Evolutionary conservation across 2,797 vertebrate genomes (phyloP).

Genomic region (Miichthys miiuy): DNA sequence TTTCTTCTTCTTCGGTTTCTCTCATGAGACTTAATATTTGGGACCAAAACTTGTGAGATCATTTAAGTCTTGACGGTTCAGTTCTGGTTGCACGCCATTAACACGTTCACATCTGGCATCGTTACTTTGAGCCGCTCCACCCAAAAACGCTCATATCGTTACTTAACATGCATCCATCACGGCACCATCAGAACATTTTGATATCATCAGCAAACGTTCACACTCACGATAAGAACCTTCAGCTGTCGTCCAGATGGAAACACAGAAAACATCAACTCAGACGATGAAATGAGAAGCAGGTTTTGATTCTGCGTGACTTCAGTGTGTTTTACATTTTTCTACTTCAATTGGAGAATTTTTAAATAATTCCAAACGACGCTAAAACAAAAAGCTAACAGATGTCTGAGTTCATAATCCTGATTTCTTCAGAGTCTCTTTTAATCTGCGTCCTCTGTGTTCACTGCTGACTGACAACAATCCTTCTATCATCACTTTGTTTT

Average conservation of each 20-base stretch:
- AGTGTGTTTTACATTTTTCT: not conserved
- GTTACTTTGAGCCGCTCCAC: slow-evolving; percentile 1
- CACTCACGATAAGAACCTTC: not conserved
- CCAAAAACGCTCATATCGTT: not conserved
- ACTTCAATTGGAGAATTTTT: not conserved
- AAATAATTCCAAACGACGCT: too few relatives aligned
- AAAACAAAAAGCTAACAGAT: not conserved
- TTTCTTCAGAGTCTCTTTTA: not conserved
- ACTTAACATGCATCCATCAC: not conserved
- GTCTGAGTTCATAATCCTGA: too few relatives aligned
- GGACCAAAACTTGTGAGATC: slow-evolving; percentile 26
- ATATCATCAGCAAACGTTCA: not conserved
- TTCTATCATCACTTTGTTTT: not conserved
- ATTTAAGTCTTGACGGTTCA: not conserved
- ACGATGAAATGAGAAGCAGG: too few relatives aligned
- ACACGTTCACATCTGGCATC: slow-evolving; percentile 5
- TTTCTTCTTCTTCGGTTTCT: not conserved
- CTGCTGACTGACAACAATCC: slow-evolving; percentile 10
- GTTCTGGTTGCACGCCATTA: not conserved
- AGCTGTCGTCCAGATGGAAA: slow-evolving; percentile 2
- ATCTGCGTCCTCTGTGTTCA: not conserved
- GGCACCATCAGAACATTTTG: not conserved
- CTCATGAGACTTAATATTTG: not conserved
- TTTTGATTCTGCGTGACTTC: not conserved
- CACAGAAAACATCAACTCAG: not conserved